phyloP scores from a whole-genome alignment of 2,888 invertebrate genomes.

The Onchidella celtica region DNA sequence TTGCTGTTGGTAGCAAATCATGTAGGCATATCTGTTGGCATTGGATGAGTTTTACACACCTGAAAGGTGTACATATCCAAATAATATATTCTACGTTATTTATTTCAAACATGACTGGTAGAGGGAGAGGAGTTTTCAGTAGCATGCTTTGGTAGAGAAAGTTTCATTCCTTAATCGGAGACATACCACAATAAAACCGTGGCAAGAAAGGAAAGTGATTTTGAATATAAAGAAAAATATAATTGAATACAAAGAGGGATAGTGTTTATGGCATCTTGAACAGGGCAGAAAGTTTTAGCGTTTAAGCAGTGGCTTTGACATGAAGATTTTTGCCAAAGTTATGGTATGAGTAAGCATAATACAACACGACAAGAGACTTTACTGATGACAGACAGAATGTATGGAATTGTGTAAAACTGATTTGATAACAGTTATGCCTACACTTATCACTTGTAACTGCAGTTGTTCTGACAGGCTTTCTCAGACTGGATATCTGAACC shows the following conservation, averaged over 20 bases:
- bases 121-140: too few relatives aligned
- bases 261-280: too few relatives aligned
- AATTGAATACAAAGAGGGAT: too few relatives aligned
- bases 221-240: too few relatives aligned
- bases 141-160: too few relatives aligned
- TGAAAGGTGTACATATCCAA: not conserved
- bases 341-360: not conserved
- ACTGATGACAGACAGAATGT: not conserved
- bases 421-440: slow-evolving; percentile 21
- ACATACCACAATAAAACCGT: too few relatives aligned
- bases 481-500: not conserved
- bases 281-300: too few relatives aligned
- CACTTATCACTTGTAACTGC: slow-evolving; percentile 21
- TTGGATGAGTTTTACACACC: slow-evolving; percentile 15
- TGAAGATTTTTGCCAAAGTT: not conserved
- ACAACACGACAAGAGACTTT: not conserved
- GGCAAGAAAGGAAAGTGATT: too few relatives aligned
- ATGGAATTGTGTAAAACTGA: slow-evolving; percentile 9
- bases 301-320: too few relatives aligned
- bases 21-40: slow-evolving; percentile 23
- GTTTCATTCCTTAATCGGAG: too few relatives aligned
- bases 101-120: too few relatives aligned
- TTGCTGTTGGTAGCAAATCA: slow-evolving; percentile 26
- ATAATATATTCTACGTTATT: not conserved
- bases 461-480: slow-evolving; percentile 15